Evolutionary conservation across 2,888 invertebrate species (phyloP), one percentile per base, ranked within the genome.

Genomic region (Netelia melanura): DNA sequence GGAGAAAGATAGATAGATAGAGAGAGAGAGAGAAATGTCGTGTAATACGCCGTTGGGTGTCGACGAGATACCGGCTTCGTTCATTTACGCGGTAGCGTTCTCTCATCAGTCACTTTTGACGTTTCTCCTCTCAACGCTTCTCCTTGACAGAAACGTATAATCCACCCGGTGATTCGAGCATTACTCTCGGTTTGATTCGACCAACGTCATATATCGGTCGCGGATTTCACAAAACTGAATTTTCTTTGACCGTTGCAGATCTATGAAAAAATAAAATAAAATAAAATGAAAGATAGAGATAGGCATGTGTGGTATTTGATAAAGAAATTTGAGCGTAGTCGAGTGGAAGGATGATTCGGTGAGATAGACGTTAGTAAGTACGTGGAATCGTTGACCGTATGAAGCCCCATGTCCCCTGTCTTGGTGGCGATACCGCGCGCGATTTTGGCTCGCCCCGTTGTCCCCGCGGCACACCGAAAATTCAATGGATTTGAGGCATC

Each of bases 401-500:
- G 38, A 38, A 38, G 38, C 38, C 38, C 38, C 38, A 38, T 38
- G 38, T 38, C 38, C 38, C 38, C 38, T 48, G 43, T 25, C 14
- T n/a, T n/a, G 10, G 52, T 70, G 54, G 14, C 9, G 52, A 30
- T 70, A 52, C 68, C n/a, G 52, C 23, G 30, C 25, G 21, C 68
- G 61, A 81, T 67, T 62, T 70, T 74, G 71, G 61, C 67, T 68
- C 67, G 38, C 14, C 21, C 21, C 58, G 17, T 58, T 21, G 21
- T 58, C 17, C 2, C 17, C 58, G 11, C 48, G 62, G 62, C 30
- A 38, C 86, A 75, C 83, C 88, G 84, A 89, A 83, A 58, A 17
- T 85, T 80, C 88, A 65, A 68, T 89, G 89, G 89, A 91, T 90
- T 89, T 89, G 91, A 90, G 93, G 92, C 91, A 92, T 93, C 94